Base-by-base conservation (phyloP, 2,888 invertebrate genomes). In the Allolobophora icterica region DNA sequence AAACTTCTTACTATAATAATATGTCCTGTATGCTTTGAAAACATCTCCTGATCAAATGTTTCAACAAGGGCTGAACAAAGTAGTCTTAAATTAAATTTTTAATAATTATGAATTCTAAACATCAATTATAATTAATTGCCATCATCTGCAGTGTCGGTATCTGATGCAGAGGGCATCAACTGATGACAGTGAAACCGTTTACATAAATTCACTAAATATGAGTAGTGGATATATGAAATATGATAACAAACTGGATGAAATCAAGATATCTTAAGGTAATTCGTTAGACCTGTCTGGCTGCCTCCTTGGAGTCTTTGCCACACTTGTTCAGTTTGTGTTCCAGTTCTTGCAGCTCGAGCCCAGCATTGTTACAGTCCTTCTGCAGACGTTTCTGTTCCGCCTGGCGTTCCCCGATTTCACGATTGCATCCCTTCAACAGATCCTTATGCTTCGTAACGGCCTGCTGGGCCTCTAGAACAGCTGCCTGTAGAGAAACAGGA, bases 281-380 rank as follows among this genome's bases (percentile, higher is more conserved):
- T 11, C 3, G 11, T n/a, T 87, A 1, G 24, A 91, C 96, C 92
- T 96, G 95, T 0, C 95, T 94, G 92, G 97, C 97, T 45, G 97
- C 95, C 89, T 96, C 96, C 92, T 96, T 96, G 0, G 97, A 97
- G 52, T 96, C 94, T 90, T 97, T 96, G 92, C 94, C 94, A 83
- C 95, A 94, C 91, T 95, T 95, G 89, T 94, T 40, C 35, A 91
- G 83, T 89, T 95, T 95, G 93, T 96, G 95, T 52, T 96, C 95
- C 71, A 95, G 92, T 92, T 96, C 95, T 93, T 96, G 95, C n/a
- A 96, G 94, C 92, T 95, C 94, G 33, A 96, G 93, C 90, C 94
- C 93, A 30, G 93, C 93, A 42, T 92, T 93, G 52, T 94, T 94
- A 45, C 92, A 92, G 89, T 95, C 94, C 91, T 95, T 95, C 90